Base-by-base conservation (phyloP, 35 echinoderm and acorn worm genomes). In the Ophiothrix spiculata region DNA sequence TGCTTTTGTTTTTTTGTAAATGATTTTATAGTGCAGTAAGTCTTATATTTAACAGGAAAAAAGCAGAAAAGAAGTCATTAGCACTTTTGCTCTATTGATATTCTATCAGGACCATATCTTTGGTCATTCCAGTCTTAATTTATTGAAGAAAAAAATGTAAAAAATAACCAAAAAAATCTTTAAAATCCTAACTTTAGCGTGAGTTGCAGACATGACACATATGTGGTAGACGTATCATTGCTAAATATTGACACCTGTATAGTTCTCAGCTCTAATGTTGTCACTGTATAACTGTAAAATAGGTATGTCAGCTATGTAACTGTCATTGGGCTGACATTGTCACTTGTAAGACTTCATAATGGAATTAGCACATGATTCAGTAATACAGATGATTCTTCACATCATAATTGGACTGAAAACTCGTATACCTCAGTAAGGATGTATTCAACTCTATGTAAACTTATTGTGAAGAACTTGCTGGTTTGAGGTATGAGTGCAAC, bases 1-100 rank as follows among this genome's bases (percentile, higher is more conserved):
- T 69, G 60, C 60, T 69, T 49, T 69, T 69, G 60, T 69, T 69
- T 69, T 49, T 69, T 69, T 69, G 60, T 69, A 69, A 69, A 69
- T 69, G 60, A 69, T 10, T 69, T 69, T 69, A 69, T 69, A 69
- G 60, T 69, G 60, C 60, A 69, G 60, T 69, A 69, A 69, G 60
- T 69, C 60, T 10, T 69, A 69, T 69, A 69, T 69, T 69, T 69
- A 69, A 69, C 3, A n/a, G 25, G 29, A 25, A 69, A 69, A n/a
- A 69, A 6, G 1, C 16, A 69, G 25, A 69, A 69, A 69, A 69
- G 29, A 69, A 69, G 23, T 25, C 60, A 69, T n/a, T 28, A 69
- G 60, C 60, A 69, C 60, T 69, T 69, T 69, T 10, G 60, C 60
- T 69, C 25, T n/a, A 15, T 15, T 69, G 8, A 69, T 15, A 15